Evolutionary conservation across 1,140 invertebrate genomes (phyloP).

Genomic region (Drosophila teissieri): DNA sequence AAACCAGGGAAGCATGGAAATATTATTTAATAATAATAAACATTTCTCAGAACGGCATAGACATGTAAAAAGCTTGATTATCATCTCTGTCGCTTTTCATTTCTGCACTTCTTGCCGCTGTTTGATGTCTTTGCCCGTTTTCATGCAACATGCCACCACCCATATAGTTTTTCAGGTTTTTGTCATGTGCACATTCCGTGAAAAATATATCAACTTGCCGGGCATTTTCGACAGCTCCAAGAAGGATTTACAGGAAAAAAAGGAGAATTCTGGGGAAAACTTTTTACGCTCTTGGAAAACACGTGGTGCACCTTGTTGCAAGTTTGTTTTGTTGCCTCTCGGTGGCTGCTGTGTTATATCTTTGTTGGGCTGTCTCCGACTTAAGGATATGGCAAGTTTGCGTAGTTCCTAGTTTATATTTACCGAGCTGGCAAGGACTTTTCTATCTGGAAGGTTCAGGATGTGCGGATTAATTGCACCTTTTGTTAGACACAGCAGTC

Average conservation of each 20-base stretch:
- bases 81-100: slow-evolving; percentile 30
- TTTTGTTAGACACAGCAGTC: not conserved
- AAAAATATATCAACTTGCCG: slow-evolving; percentile 64
- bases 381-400: slow-evolving; percentile 29
- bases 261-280: slow-evolving; percentile 36
- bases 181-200: slow-evolving; percentile 48
- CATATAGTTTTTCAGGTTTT: slow-evolving; percentile 19
- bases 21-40: too few relatives aligned
- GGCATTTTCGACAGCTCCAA: slow-evolving; percentile 61
- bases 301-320: slow-evolving; percentile 49
- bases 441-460: slow-evolving; percentile 16
- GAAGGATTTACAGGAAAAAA: slow-evolving; percentile 54
- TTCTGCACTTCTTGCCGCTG: slow-evolving; percentile 24
- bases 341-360: slow-evolving; percentile 26
- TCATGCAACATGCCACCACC: slow-evolving; percentile 35
- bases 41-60: too few relatives aligned
- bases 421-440: slow-evolving; percentile 20
- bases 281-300: slow-evolving; percentile 43
- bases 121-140: slow-evolving; percentile 54
- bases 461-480: slow-evolving; percentile 32
- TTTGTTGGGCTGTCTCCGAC: slow-evolving; percentile 33
- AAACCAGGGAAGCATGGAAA: too few relatives aligned
- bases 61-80: not conserved
- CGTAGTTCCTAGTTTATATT: slow-evolving; percentile 24
- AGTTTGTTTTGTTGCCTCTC: slow-evolving; percentile 36